Evolutionary conservation across 2,797 vertebrate genomes (phyloP).

Genomic region (Carcharodon carcharias): DNA sequence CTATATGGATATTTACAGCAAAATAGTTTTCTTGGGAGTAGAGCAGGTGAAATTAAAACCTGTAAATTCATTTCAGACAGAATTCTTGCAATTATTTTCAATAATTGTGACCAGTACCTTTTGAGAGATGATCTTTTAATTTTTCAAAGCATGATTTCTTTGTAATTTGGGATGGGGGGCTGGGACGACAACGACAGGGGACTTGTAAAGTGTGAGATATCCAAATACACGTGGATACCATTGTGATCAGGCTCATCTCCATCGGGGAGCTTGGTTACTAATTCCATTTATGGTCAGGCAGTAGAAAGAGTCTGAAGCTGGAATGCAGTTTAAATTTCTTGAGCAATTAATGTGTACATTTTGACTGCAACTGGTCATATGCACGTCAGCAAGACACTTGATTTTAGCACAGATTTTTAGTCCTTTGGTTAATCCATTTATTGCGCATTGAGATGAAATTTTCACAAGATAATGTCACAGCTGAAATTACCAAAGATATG

Average conservation of each 20-base stretch:
- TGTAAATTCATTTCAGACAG: not conserved
- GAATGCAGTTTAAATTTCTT: not conserved
- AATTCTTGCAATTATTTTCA: not conserved
- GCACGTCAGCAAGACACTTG: not conserved
- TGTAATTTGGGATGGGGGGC: not conserved
- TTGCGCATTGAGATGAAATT: not conserved
- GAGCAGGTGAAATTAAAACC: conserved; percentile 17
- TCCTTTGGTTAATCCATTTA: not conserved
- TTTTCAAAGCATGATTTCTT: not conserved
- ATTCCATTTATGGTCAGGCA: not conserved
- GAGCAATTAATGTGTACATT: not conserved
- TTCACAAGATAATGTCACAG: conserved; percentile 8
- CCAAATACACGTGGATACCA: not conserved
- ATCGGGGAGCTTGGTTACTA: not conserved
- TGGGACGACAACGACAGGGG: too few species aligned
- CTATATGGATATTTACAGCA: not conserved
- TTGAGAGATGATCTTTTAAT: not conserved
- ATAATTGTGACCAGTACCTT: not conserved
- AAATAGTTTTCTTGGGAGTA: not conserved
- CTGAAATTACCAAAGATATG: not conserved
- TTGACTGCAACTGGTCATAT: not conserved
- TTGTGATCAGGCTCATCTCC: not conserved
- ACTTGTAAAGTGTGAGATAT: not conserved
- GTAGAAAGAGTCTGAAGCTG: not conserved
- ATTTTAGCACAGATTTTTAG: not conserved